phyloP scores from a whole-genome alignment of 2,888 invertebrate species.

The Boloria selene region DNA sequence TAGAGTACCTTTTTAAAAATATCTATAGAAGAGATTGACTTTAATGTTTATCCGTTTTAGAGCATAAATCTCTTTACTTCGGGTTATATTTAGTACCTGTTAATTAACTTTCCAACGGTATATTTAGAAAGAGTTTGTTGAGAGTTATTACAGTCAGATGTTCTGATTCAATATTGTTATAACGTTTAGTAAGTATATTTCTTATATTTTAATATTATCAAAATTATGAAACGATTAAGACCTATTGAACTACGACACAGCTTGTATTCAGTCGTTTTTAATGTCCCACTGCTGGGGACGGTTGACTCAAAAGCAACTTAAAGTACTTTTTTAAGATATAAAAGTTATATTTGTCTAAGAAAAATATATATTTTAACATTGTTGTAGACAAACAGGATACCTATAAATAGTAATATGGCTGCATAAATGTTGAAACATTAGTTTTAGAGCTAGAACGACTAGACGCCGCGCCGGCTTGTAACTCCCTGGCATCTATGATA shows the following conservation, averaged over 20 bases:
- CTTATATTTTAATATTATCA: too few species aligned
- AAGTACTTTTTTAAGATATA: too few species aligned
- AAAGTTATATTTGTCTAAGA: too few species aligned
- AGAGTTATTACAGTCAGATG: conserved; percentile 2
- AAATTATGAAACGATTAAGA: too few species aligned
- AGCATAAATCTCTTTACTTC: conserved; percentile 37
- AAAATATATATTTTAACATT: too few species aligned
- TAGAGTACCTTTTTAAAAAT: conserved; percentile 26
- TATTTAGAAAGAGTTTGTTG: conserved; percentile 26
- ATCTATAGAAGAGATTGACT: conserved; percentile 23
- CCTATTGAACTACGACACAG: too few species aligned
- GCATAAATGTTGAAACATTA: neutral
- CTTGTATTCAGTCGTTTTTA: too few species aligned
- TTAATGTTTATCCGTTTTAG: conserved; percentile 30
- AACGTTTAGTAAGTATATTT: too few species aligned
- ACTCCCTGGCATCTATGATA: conserved; percentile 6
- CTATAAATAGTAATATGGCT: too few species aligned
- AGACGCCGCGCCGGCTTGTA: neutral
- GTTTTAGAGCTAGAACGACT: neutral
- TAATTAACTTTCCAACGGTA: conserved; percentile 33
- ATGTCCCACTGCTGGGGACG: too few species aligned
- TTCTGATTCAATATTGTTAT: neutral
- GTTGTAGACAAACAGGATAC: too few species aligned
- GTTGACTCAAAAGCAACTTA: too few species aligned
- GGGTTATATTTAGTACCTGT: conserved; percentile 33